phyloP scores from a whole-genome alignment of 2,113 vertebrate genomes.

The Lagenorhynchus albirostris region DNA sequence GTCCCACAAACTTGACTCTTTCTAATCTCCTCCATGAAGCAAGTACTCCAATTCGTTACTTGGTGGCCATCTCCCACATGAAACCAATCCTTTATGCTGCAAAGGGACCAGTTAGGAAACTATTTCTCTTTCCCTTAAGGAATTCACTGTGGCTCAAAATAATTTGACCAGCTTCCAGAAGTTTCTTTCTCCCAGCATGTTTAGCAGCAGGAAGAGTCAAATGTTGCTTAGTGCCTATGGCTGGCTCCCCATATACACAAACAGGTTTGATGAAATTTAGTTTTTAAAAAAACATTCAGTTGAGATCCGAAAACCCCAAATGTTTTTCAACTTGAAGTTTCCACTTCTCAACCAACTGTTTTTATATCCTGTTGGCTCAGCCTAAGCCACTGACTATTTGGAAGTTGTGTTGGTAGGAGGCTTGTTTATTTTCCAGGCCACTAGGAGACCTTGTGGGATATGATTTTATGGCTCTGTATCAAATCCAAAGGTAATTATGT shows the following conservation, averaged over 20 bases:
- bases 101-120: conserved; percentile 52
- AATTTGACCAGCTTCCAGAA: conserved; percentile 43
- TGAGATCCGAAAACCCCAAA: conserved; percentile 64
- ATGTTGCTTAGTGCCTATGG: background rate
- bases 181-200: conserved; percentile 49
- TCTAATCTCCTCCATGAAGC: background rate
- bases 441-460: background rate
- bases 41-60: background rate
- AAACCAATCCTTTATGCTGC: background rate
- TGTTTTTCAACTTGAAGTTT: conserved; percentile 57
- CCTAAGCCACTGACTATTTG: conserved; percentile 21
- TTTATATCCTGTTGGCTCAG: conserved; percentile 50
- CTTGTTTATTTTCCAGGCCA: conserved; percentile 49
- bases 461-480: conserved; percentile 7
- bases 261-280: conserved; percentile 50
- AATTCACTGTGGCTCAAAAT: conserved; percentile 48
- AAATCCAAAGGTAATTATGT: background rate
- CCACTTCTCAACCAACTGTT: conserved; percentile 42
- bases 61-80: background rate
- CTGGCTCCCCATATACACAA: conserved; percentile 34
- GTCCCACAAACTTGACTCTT: background rate
- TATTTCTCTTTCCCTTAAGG: conserved; percentile 36
- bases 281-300: conserved; percentile 45
- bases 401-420: conserved; percentile 1
- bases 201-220: conserved; percentile 47